phyloP scores from a whole-genome alignment of 2,113 vertebrate species.

The Nerophis ophidion region DNA sequence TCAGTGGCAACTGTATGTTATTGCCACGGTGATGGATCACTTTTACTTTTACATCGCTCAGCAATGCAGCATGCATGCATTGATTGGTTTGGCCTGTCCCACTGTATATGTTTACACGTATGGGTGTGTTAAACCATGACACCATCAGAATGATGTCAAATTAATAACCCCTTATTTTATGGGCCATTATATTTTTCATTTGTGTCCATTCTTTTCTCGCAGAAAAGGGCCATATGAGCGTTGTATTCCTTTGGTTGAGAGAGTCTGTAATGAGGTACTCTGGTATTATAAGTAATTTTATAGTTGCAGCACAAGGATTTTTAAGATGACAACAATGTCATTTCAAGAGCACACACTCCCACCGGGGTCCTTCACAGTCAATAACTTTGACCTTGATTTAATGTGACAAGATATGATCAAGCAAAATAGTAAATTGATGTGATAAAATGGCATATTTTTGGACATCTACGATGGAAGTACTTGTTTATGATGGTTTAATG shows the following conservation, averaged over 20 bases:
- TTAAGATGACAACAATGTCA: constrained; percentile 40
- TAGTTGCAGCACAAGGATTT: constrained; percentile 20
- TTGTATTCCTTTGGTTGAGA: background rate
- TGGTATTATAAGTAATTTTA: constrained; percentile 23
- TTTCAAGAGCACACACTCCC: constrained; percentile 42
- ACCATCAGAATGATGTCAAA: no score
- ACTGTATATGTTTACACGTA: no score
- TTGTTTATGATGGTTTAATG: no score
- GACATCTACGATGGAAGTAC: background rate
- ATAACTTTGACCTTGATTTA: constrained; percentile 4
- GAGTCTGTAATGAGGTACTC: background rate
- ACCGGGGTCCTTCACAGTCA: constrained; percentile 11
- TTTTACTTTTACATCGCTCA: no score
- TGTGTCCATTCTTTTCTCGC: no score
- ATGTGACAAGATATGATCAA: background rate
- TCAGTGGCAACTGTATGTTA: no score
- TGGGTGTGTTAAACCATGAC: no score
- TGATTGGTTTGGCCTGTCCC: no score
- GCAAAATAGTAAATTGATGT: background rate
- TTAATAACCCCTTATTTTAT: no score
- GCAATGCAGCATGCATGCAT: no score
- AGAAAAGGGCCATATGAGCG: background rate
- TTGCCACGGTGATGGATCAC: no score
- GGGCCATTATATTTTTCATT: no score
- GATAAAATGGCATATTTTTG: constrained; percentile 1